These are phyloP conservation scores for Ecliptopera silaceata DNA, from an alignment of 2,888 invertebrate species.

Conservation along the genomic window DNA sequence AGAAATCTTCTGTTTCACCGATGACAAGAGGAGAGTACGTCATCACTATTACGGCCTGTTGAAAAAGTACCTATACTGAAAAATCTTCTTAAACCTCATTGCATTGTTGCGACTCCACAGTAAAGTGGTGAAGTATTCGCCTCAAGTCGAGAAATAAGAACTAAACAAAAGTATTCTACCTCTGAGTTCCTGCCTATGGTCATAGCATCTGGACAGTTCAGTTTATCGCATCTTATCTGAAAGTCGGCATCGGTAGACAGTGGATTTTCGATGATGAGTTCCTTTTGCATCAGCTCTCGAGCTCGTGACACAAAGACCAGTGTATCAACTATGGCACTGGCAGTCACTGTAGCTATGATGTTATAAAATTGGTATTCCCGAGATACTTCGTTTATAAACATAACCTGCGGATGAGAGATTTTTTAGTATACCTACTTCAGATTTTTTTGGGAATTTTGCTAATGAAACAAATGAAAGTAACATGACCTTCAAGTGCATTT, in stretches of 20 bases:
- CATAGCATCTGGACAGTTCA: conserved; percentile 54
- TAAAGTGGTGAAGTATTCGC: background rate
- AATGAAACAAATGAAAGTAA: background rate
- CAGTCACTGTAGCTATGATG: conserved; percentile 53
- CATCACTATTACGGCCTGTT: conserved; percentile 58
- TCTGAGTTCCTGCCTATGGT: conserved; percentile 61
- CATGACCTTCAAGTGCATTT: conserved; percentile 60
- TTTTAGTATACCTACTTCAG: background rate
- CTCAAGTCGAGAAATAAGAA: no score
- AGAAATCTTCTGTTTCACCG: conserved; percentile 56
- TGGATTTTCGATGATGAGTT: conserved; percentile 61
- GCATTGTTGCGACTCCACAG: no score
- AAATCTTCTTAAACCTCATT: no score
- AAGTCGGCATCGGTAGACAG: conserved; percentile 55
- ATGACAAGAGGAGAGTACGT: conserved; percentile 70
- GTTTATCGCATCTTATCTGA: conserved; percentile 50
- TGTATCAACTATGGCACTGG: conserved; percentile 62
- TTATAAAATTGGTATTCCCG: conserved; percentile 73
- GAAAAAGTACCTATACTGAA: conserved; percentile 1
- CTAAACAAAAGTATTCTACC: conserved; percentile 35
- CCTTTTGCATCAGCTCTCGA: conserved; percentile 61
- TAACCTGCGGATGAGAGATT: conserved; percentile 50
- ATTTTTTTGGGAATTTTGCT: background rate
- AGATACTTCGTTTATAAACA: conserved; percentile 61
- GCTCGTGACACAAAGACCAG: conserved; percentile 63